Base-by-base conservation (phyloP, 2,113 vertebrate genomes). In the Chroicocephalus ridibundus region DNA sequence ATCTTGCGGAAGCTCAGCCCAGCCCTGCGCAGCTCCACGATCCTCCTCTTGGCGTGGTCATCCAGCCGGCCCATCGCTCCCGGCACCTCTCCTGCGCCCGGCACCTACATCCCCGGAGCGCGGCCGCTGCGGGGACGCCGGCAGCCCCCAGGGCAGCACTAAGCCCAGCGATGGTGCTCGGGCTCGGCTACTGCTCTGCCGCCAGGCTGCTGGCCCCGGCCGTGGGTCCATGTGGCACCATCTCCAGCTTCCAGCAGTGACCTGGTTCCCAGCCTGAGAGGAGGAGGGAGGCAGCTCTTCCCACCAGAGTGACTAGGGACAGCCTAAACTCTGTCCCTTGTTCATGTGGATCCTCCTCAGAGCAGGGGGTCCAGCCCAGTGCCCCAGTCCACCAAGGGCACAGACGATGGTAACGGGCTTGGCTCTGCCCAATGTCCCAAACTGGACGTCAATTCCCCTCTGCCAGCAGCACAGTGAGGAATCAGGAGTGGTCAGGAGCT, bases 1-100 rank as follows among this genome's bases (percentile, higher is more conserved):
- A 99, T 99, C 90, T 99, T 99, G 52, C 98, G 98, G 84, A 99
- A 99, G 97, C 98, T 99, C 58, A 99, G 96, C 38, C 99, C 98
- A 0, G 99, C 98, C 90, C 98, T 98, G 52, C 98, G 98, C 92
- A 99, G 97, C 95, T 99, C 99, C 97, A 99, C 98, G 1, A 99
- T 99, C 96, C 99, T 98, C 68, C 98, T 98, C 95, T 99, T 99
- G 71, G 98, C 98, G 0, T 97, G 98, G 29, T 99, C 98, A 5
- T 99, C 98, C 71, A 99, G 97, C 55, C 98, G 97, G 61, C 99
- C 99, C 99, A 99, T 99, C 4, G 38, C 95, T 85, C 26, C 52
- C 5, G 0, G 64, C 24, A n/a, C 57, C n/a, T 11, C 12, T 77
- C 77, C 27, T 8, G 47, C 2, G 0, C 13, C 42, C 2, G 0